phyloP scores from a whole-genome alignment of 2,888 invertebrate species.

The Acanthoscelides obtectus region DNA sequence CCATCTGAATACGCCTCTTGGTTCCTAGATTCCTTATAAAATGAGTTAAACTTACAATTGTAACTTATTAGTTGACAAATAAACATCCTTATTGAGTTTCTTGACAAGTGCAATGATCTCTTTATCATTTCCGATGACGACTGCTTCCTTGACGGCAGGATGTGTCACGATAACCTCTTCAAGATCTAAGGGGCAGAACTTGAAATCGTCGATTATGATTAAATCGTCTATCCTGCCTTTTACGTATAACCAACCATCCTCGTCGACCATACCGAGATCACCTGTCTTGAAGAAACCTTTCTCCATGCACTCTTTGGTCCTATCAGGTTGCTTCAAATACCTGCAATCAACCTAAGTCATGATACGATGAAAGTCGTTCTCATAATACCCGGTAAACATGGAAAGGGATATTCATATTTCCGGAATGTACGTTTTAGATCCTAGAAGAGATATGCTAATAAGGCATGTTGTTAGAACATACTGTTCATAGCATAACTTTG shows the following conservation, averaged over 20 bases:
- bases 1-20: too few relatives aligned
- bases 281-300: slow-evolving; percentile 38
- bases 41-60: background rate
- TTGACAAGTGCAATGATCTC: slow-evolving; percentile 33
- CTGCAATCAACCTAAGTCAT: too few relatives aligned
- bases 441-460: too few relatives aligned
- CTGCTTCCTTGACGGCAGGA: slow-evolving; percentile 31
- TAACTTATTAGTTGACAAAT: background rate
- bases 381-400: too few relatives aligned
- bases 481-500: too few relatives aligned
- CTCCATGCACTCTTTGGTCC: slow-evolving; percentile 24
- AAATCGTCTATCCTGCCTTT: slow-evolving; percentile 34
- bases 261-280: slow-evolving; percentile 36
- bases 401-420: too few relatives aligned
- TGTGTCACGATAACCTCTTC: slow-evolving; percentile 36
- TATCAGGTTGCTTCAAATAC: slow-evolving; percentile 33
- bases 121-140: slow-evolving; percentile 27
- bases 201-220: slow-evolving; percentile 20
- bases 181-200: slow-evolving; percentile 27
- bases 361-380: too few relatives aligned
- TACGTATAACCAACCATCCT: slow-evolving; percentile 36
- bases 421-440: too few relatives aligned
- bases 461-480: too few relatives aligned
- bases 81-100: slow-evolving; percentile 14
- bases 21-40: too few relatives aligned